Conservation (phyloP, 1,140 invertebrate genomes). For the Caenorhabditis brenneri region DNA sequence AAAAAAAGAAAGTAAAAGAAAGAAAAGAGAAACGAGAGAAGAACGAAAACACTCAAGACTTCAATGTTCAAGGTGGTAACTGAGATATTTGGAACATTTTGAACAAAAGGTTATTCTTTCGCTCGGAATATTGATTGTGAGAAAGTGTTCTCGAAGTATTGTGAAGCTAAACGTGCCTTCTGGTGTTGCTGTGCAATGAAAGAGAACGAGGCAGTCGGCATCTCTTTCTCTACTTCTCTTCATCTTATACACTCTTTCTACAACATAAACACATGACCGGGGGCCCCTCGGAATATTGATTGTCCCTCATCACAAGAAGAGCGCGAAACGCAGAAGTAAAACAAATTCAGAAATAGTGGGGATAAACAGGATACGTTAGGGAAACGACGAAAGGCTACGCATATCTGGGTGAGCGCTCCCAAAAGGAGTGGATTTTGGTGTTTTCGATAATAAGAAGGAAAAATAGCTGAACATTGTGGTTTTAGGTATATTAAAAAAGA, state of each 20-base stretch:
- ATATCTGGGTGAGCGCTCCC: neutral
- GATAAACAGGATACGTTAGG: neutral
- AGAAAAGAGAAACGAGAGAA: neutral
- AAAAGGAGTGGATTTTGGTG: neutral
- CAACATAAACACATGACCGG: conserved; percentile 24
- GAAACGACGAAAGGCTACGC: neutral
- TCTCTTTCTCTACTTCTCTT: neutral
- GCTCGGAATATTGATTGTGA: neutral
- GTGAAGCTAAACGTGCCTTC: neutral
- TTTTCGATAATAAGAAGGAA: neutral
- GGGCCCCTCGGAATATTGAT: neutral
- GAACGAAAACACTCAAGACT: neutral
- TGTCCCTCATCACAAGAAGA: neutral
- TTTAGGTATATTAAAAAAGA: neutral
- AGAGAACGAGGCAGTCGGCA: neutral
- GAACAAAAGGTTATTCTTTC: no score
- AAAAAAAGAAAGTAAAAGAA: neutral
- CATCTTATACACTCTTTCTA: neutral
- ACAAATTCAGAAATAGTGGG: neutral
- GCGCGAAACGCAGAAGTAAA: neutral
- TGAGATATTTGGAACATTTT: no score
- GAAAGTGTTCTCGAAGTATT: neutral
- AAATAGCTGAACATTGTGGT: neutral
- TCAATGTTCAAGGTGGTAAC: conserved; percentile 23
- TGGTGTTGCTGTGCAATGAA: conserved; percentile 5